phyloP scores from a whole-genome alignment of 2,113 vertebrate genomes.

The Cyanocitta stelleri region DNA sequence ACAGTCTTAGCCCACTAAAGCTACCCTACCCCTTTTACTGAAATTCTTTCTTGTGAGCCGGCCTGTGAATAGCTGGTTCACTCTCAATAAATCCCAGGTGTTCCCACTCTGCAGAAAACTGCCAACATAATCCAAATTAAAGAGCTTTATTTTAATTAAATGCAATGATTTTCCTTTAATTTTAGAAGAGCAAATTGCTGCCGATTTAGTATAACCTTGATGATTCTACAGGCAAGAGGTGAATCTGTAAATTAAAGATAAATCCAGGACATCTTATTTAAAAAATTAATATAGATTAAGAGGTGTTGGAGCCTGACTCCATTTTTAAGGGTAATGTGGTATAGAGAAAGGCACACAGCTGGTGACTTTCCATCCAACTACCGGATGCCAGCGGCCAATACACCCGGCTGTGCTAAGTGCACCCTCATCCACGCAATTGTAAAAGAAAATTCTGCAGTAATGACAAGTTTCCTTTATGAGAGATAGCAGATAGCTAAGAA shows the following conservation, averaged over 20 bases:
- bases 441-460: not conserved
- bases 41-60: not conserved
- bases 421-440: not conserved
- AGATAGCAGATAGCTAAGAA: not conserved
- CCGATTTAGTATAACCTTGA: conserved; percentile 67
- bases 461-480: not conserved
- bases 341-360: not conserved
- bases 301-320: not conserved
- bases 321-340: not conserved
- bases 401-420: not conserved
- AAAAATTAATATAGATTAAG: not conserved
- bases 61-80: conserved; percentile 7
- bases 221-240: conserved; percentile 57
- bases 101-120: conserved; percentile 37
- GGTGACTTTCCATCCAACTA: not conserved
- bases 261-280: not conserved
- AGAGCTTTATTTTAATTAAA: conserved; percentile 89
- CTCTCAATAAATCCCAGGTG: conserved; percentile 62
- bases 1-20: not conserved
- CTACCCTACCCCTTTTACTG: not conserved
- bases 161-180: conserved; percentile 79
- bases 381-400: accelerated
- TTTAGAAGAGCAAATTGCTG: conserved; percentile 69
- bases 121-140: conserved; percentile 58
- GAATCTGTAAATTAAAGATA: conserved; percentile 22